These are phyloP conservation scores for Hirtodrosophila histrioides DNA, from an alignment of 2,888 invertebrate genomes.

Conservation along the genomic window DNA sequence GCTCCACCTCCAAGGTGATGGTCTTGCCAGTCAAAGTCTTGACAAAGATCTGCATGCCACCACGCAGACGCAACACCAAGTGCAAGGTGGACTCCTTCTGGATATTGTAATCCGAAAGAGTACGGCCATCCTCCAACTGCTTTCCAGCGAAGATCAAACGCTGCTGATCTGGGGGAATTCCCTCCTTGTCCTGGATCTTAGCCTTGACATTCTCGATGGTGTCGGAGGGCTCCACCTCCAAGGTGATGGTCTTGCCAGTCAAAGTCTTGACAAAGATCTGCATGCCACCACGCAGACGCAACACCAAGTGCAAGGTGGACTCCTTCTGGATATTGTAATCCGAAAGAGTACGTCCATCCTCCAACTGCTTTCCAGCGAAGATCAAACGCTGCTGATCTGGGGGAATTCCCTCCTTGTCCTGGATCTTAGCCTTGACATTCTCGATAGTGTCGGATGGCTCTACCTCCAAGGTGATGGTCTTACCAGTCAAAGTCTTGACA, in stretches of 20 bases:
- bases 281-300: slow-evolving; percentile 43
- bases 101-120: slow-evolving; percentile 42
- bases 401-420: slow-evolving; percentile 47
- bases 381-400: slow-evolving; percentile 52
- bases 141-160: slow-evolving; percentile 49
- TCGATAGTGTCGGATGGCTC: slow-evolving; percentile 43
- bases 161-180: slow-evolving; percentile 49
- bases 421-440: slow-evolving; percentile 45
- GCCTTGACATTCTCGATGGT: slow-evolving; percentile 44
- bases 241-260: slow-evolving; percentile 47
- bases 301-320: slow-evolving; percentile 30
- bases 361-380: slow-evolving; percentile 45
- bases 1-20: slow-evolving; percentile 47
- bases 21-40: slow-evolving; percentile 47
- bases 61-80: slow-evolving; percentile 44
- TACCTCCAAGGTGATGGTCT: slow-evolving; percentile 51
- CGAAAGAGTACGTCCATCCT: slow-evolving; percentile 44
- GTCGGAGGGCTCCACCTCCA: slow-evolving; percentile 39
- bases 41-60: slow-evolving; percentile 44
- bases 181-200: slow-evolving; percentile 48
- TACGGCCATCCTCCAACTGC: slow-evolving; percentile 45
- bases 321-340: slow-evolving; percentile 52
- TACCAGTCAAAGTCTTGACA: slow-evolving; percentile 46
- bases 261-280: slow-evolving; percentile 51
- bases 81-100: slow-evolving; percentile 44